Evolutionary conservation across 2,113 vertebrate genomes (phyloP).

Genomic region (Phycodurus eques): DNA sequence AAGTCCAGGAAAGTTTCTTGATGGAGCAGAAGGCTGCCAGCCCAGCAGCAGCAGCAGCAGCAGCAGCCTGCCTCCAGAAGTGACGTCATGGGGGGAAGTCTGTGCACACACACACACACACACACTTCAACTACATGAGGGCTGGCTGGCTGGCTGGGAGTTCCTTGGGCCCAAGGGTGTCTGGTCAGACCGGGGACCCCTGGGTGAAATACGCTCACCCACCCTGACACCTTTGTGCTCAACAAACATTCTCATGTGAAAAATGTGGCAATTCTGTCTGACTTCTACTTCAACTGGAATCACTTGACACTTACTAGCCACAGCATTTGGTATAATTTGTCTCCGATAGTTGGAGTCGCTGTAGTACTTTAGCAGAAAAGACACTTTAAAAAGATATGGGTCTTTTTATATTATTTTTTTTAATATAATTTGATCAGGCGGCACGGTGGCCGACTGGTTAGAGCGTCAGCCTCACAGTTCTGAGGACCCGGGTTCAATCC

Average conservation of each 20-base stretch:
- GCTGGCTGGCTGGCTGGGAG: conserved; percentile 9
- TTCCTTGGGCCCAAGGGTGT: conserved; percentile 34
- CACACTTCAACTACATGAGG: conserved; percentile 14
- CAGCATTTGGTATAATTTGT: background rate
- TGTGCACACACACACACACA: background rate
- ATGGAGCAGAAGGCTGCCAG: conserved; percentile 59
- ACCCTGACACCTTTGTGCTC: background rate
- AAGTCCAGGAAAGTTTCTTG: conserved; percentile 76
- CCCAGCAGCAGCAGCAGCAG: conserved; percentile 24
- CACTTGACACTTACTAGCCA: background rate
- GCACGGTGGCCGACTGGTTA: too few species aligned
- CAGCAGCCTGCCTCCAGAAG: conserved; percentile 76
- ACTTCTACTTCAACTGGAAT: conserved; percentile 8
- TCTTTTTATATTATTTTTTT: too few species aligned
- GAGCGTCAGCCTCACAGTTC: too few species aligned
- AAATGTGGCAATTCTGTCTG: conserved; percentile 1
- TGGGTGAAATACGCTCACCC: conserved; percentile 19
- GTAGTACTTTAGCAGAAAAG: too few species aligned
- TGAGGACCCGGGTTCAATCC: too few species aligned
- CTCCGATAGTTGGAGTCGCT: too few species aligned
- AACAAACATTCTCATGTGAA: conserved; percentile 7
- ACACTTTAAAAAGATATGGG: too few species aligned
- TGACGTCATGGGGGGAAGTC: conserved; percentile 81
- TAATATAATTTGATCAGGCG: too few species aligned
- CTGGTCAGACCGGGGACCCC: conserved; percentile 11